Evolutionary conservation across 2,797 vertebrate species (phyloP).

Genomic region (Craterocephalus amniculus): DNA sequence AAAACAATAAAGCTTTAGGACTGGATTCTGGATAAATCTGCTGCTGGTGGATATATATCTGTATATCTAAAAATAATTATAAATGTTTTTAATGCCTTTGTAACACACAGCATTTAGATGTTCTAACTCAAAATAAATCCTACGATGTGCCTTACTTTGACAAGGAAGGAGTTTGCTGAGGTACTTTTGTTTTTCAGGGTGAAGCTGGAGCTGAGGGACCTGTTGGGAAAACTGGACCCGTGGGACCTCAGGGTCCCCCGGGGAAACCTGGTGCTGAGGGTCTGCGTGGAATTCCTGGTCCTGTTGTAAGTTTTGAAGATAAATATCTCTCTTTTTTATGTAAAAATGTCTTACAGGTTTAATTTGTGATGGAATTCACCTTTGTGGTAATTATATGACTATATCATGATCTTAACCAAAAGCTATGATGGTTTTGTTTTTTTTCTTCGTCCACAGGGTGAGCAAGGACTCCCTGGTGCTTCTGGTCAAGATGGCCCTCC

Average conservation of each 20-base stretch:
- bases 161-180: not conserved
- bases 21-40: not conserved
- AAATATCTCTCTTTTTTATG: not conserved
- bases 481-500: conserved; percentile 95
- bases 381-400: not conserved
- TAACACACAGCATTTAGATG: not conserved
- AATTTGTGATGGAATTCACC: not conserved
- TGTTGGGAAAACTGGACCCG: conserved; percentile 94
- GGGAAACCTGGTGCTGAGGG: conserved; percentile 95
- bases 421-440: not conserved
- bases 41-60: not conserved
- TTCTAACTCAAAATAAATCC: not conserved
- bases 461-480: conserved; percentile 95
- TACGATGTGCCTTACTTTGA: not conserved
- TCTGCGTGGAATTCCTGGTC: conserved; percentile 95
- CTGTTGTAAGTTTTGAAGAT: conserved; percentile 87
- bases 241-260: conserved; percentile 92
- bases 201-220: conserved; percentile 95
- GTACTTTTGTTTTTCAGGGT: conserved; percentile 81
- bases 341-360: not conserved
- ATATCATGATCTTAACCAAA: not conserved
- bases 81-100: not conserved
- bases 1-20: no score
- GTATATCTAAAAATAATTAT: not conserved
- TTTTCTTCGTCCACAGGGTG: conserved; percentile 83